Evolutionary conservation across 2,113 vertebrate genomes (phyloP), one percentile per base, ranked within the genome.

Genomic region (Dolichallabes microphthalmus): DNA sequence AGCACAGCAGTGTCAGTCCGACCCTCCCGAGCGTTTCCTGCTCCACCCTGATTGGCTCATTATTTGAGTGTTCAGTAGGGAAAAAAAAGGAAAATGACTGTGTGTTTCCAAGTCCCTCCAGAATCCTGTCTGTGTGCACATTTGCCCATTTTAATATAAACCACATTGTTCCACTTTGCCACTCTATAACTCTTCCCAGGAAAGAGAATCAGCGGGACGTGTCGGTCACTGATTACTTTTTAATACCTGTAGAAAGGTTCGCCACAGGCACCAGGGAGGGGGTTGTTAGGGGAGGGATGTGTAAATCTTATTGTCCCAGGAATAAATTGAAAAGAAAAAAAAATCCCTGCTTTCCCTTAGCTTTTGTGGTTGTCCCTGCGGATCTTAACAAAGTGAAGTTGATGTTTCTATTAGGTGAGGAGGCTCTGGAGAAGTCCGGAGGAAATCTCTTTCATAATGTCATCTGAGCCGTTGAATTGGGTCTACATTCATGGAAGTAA

Each of bases 71-170:
- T 80, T 78, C 91, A 86, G 86, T 86, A 90, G 90, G 89, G 91
- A 91, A 93, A 91, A 91, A 93, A 91, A 93, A 92, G 89, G 64
- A 89, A 89, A 81, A 91, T 85, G 60, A 85, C 82, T 88, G 85
- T 61, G 91, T 82, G 88, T 93, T 91, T 92, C 91, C 63, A 87
- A 85, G 89, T 85, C 86, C 91, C 76, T 61, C 53, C 52, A 58
- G 80, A 84, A 87, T 87, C 61, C 87, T 92, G 83, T 78, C 64
- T 87, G 68, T 80, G 13, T 35, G 13, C 39, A 84, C 63, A 68
- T 60, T 71, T n/a, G 68, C 90, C n/a, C 90, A 82, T 91, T 91
- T 88, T 89, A 89, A 88, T 90, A 87, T 90, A 90, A 93, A 91
- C 91, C 74, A 58, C 88, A 89, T 88, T 88, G 90, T 93, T 93